Base-by-base conservation (phyloP, 1,140 invertebrate genomes). In the Pseudomyrmex pallidus region DNA sequence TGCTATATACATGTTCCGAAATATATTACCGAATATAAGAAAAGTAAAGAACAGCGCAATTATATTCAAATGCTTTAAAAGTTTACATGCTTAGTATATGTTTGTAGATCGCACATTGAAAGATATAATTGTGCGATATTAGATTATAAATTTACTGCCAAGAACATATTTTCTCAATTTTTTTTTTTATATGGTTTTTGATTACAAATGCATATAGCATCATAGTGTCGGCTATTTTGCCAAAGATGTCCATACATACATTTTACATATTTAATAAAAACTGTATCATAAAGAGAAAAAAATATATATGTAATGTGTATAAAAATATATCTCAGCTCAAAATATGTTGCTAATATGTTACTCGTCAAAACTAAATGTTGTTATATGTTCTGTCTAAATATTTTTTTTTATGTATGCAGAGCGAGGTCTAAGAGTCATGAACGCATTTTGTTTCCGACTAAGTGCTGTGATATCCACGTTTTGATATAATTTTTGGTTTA, bases 181-280 rank as follows among this genome's bases (percentile, higher is more conserved):
- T 52, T 0, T 52, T 22, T 87, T 87, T 87, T 84, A 80, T 87
- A 87, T 74, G 15, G 80, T 84, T 84, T 54, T 85, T 87, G 62
- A 8, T 62, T 54, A 2, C 20, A 2, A 82, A 62, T 44, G 48
- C 17, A 9, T 73, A 54, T 20, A 63, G 13, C 25, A 13, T 50
- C 63, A 20, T 44, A 72, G 44, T 57, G 35, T 76, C 77, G 64
- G 64, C 50, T 50, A 54, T 52, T 85, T 82, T 54, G 74, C 46
- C 64, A 72, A 86, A 22, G 56, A 74, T 15, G 4, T 76, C 7
- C 50, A n/a, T 35, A 35, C 35, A 35, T 35, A 35, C 2, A 8
- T 83, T 62, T 83, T 78, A 56, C 74, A 61, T 76, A 73, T 56
- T 78, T 56, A 56, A 86, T 44, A 46, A 73, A 57, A 46, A 83